Conservation (phyloP, 2,888 invertebrate species). For the Acanthopleura granulata region DNA sequence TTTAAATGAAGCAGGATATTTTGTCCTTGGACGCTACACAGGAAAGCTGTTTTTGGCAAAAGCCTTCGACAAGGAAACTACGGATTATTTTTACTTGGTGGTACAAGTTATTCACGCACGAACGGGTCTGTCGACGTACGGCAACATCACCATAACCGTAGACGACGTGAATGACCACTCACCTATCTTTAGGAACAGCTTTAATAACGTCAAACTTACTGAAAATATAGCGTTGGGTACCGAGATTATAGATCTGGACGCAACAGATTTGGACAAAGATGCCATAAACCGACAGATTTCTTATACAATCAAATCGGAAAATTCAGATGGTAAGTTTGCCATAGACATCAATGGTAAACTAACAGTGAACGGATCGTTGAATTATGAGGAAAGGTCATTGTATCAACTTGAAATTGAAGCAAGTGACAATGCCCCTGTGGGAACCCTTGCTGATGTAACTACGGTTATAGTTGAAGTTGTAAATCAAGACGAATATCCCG, state of each 20-base stretch:
- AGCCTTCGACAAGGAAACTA: background rate
- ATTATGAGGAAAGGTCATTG: constrained; percentile 36
- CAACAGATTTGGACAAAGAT: constrained; percentile 5
- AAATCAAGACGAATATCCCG: constrained; percentile 6
- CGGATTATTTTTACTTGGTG: background rate
- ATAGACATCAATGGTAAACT: constrained; percentile 39
- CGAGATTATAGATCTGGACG: background rate
- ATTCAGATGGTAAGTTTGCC: constrained; percentile 28
- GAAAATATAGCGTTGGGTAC: background rate
- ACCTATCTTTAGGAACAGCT: background rate
- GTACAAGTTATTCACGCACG: background rate
- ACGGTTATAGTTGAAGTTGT: background rate
- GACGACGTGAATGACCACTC: constrained; percentile 10
- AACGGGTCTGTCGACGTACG: background rate
- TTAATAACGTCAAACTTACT: background rate
- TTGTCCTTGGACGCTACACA: background rate
- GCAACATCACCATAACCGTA: background rate
- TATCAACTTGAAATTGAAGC: constrained; percentile 33
- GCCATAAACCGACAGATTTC: constrained; percentile 18
- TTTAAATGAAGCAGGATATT: background rate
- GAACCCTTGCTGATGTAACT: background rate
- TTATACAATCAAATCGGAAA: constrained; percentile 21
- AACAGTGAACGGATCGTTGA: constrained; percentile 32
- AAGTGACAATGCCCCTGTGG: constrained; percentile 25
- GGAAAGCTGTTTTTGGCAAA: background rate